Conservation (phyloP, 2,113 vertebrate species). For the Neodon shergylaensis region DNA sequence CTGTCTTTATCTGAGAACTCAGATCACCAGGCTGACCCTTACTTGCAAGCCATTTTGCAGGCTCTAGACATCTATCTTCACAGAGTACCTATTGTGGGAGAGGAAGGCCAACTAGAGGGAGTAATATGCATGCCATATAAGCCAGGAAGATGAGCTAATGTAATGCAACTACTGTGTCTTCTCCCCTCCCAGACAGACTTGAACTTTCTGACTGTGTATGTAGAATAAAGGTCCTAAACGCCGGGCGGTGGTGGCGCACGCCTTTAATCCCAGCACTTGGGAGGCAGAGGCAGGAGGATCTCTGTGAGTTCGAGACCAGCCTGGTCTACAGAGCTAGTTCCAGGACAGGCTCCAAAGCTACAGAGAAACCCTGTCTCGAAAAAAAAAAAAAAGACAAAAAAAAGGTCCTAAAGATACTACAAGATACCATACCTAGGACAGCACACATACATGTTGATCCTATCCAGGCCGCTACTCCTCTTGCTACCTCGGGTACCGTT, state of each 20-base stretch:
- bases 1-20: not conserved
- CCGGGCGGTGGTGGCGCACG: too few species aligned
- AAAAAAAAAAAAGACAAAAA: too few species aligned
- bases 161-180: not conserved
- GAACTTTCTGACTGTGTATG: not conserved
- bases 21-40: not conserved
- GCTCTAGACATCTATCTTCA: not conserved
- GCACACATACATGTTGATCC: too few species aligned
- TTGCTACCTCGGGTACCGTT: not conserved
- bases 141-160: not conserved
- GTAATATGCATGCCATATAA: not conserved
- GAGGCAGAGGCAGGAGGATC: too few species aligned
- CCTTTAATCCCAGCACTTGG: too few species aligned
- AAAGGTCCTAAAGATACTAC: not conserved
- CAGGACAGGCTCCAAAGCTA: too few species aligned
- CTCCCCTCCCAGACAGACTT: not conserved
- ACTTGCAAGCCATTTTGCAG: not conserved
- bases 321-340: too few species aligned
- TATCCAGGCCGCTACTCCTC: not conserved
- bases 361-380: too few species aligned
- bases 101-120: not conserved
- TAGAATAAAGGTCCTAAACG: not conserved
- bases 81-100: not conserved
- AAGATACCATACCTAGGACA: not conserved
- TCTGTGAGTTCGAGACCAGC: too few species aligned